Evolutionary conservation across 2,888 invertebrate genomes (phyloP).

Genomic region (Phrixothrix hirtus): DNA sequence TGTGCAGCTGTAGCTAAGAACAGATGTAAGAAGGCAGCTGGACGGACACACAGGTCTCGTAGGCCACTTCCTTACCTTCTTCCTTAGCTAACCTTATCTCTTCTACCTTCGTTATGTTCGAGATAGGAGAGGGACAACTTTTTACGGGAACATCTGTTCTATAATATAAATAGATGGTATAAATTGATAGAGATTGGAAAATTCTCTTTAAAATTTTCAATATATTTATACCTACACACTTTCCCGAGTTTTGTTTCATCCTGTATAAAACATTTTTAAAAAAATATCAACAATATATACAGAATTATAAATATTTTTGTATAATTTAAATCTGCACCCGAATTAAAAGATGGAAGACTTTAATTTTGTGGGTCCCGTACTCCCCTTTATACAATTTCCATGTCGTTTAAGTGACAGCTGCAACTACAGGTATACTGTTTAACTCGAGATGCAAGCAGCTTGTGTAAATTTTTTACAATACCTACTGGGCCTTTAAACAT

Average conservation of each 20-base stretch:
- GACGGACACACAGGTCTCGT: constrained; percentile 38
- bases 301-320: no score
- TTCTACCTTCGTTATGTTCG: constrained; percentile 29
- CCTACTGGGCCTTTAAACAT: not conserved
- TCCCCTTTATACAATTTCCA: constrained; percentile 7
- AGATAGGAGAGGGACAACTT: constrained; percentile 29
- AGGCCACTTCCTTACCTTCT: constrained; percentile 41
- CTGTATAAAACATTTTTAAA: no score
- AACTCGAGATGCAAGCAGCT: constrained; percentile 16
- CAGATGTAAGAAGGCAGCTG: constrained; percentile 49
- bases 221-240: not conserved
- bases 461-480: constrained; percentile 15
- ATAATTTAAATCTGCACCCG: no score
- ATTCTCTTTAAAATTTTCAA: not conserved
- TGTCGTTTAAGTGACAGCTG: constrained; percentile 19
- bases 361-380: constrained; percentile 1
- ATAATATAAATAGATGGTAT: constrained; percentile 4
- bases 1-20: constrained; percentile 48
- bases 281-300: no score
- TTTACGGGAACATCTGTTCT: constrained; percentile 25
- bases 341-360: no score
- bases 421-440: constrained; percentile 10
- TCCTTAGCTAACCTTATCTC: constrained; percentile 40
- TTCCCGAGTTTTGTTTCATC: no score
- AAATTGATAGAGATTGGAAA: not conserved